Base-by-base conservation (phyloP, 2,888 invertebrate genomes). In the Bedellia somnulentella region DNA sequence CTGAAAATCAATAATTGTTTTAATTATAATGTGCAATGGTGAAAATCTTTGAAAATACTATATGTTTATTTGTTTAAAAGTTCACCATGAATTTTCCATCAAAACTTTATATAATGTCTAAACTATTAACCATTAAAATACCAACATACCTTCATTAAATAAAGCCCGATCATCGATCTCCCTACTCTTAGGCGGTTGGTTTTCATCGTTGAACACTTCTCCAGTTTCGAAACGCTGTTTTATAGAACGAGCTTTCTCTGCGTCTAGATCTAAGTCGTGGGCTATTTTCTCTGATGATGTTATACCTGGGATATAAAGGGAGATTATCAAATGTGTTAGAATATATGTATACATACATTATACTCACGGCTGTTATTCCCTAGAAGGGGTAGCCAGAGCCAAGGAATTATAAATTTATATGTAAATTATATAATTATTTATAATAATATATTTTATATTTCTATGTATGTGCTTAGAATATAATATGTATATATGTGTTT, bases 221-320 rank as follows among this genome's bases (percentile, higher is more conserved):
- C 93, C 93, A 36, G 82, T 86, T 58, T 91, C 91, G 56, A 91
- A 91, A 40, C 83, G 81, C 37, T 91, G 85, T 46, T 89, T 90
- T 44, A 89, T 82, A 23, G 82, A 80, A 35, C 80, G 75, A 0
- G 84, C 70, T 30, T 78, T 79, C 31, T 80, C 83, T n/a, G 78
- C 52, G 37, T 79, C 64, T 35, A 79, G 50, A 3, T 79, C 79
- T 32, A 79, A 57, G 17, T 82, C 79, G 27, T 78, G 71, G 22
- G 78, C 60, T 15, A 76, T 78, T 44, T 80, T 81, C 5, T 79
- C 78, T 1, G 77, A 48, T 25, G 81, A 80, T 1, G 78, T 80
- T 6, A 79, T 58, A 12, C 64, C 79, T 79, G 37, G 1, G 9
- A n/a, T n/a, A n/a, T n/a, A n/a, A n/a, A n/a, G 12, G 9, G 3